Percentiles rank a stretch among this genome's conserved stretches.
These are phyloP conservation scores for Ibidorhyncha struthersii DNA, from an alignment of 2,113 vertebrate genomes.

Conservation along the genomic window DNA sequence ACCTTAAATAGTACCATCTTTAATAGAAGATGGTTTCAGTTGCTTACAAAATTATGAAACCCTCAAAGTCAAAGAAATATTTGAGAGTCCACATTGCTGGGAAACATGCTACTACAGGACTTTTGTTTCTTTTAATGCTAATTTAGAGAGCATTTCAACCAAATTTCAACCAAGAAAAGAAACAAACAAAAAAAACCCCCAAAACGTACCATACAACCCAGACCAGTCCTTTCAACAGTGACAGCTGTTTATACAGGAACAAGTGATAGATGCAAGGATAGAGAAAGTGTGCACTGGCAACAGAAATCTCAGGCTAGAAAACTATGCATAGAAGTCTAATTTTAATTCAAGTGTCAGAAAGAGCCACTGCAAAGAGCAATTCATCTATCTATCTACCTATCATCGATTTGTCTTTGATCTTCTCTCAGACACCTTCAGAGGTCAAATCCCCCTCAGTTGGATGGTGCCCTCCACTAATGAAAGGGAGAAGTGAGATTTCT, in stretches of 20 bases:
- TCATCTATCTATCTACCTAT: background rate
- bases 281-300: background rate
- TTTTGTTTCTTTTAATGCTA: background rate
- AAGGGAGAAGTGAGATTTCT: background rate
- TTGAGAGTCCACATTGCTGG: background rate
- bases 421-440: background rate
- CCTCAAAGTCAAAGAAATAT: background rate
- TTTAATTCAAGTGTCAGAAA: background rate
- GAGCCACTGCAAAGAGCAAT: background rate
- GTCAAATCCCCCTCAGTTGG: background rate
- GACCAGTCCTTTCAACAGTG: background rate
- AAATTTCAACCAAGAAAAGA: background rate
- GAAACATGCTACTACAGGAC: background rate
- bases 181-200: background rate
- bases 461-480: background rate
- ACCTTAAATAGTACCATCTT: background rate
- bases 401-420: background rate
- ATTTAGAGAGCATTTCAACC: background rate
- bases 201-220: background rate
- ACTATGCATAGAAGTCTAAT: background rate
- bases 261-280: background rate
- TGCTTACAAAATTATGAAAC: background rate
- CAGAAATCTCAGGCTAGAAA: background rate
- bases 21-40: background rate
- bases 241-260: slow-evolving; percentile 24